Conservation (phyloP, 1,140 invertebrate species). For the Drosophila bocqueti region DNA sequence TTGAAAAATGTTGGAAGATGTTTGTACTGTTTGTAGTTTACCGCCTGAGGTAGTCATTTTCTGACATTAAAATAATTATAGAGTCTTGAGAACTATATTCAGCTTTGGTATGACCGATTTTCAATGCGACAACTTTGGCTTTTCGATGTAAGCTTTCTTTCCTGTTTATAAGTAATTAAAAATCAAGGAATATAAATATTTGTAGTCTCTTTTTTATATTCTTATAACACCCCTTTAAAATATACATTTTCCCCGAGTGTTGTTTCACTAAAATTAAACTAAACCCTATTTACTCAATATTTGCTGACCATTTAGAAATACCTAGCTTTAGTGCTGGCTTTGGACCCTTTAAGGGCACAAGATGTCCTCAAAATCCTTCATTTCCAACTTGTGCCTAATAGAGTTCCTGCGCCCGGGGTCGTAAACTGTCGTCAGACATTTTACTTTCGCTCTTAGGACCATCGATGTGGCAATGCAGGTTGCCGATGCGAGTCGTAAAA, state of each 20-base stretch:
- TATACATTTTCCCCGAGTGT: not conserved
- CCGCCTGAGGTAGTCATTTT: not conserved
- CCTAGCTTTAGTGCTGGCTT: not conserved
- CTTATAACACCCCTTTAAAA: not conserved
- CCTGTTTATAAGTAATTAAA: not conserved
- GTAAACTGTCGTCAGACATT: constrained; percentile 28
- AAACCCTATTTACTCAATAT: not conserved
- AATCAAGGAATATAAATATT: not conserved
- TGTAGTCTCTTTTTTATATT: not conserved
- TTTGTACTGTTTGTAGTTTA: not conserved
- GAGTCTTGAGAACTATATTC: too few species aligned
- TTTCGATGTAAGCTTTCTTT: too few species aligned
- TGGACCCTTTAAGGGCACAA: not conserved
- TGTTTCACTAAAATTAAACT: not conserved
- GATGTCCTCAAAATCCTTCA: constrained; percentile 17
- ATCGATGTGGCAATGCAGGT: constrained; percentile 40
- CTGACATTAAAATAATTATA: too few species aligned
- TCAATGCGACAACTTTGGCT: too few species aligned
- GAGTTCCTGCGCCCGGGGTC: constrained; percentile 31
- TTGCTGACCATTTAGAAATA: not conserved
- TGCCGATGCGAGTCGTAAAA: constrained; percentile 49
- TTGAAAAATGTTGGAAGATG: not conserved
- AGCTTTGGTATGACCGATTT: too few species aligned
- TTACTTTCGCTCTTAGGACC: constrained; percentile 27
- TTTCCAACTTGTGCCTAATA: constrained; percentile 18